Evolutionary conservation across 2,113 vertebrate genomes (phyloP).

Genomic region (Anguilla japonica): DNA sequence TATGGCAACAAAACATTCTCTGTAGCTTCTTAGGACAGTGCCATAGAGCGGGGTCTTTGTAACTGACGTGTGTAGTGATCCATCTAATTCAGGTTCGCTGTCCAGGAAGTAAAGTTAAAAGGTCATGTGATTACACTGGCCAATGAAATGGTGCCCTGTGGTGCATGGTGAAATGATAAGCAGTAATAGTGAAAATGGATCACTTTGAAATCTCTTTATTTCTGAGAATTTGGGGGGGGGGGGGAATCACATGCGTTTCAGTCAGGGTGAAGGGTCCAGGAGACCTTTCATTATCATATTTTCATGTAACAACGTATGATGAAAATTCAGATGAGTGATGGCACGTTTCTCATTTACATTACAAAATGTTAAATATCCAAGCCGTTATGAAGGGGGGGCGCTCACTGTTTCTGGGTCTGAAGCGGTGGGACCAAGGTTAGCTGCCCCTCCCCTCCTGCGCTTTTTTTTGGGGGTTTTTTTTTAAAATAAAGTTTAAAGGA

Average conservation of each 20-base stretch:
- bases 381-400: too few species aligned
- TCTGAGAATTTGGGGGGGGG: too few species aligned
- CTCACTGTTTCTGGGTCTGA: background rate
- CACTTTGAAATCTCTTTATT: background rate
- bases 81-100: background rate
- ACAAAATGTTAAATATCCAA: background rate
- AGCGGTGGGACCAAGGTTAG: background rate
- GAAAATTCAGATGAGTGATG: background rate
- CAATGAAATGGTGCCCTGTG: background rate
- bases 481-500: conserved; percentile 5
- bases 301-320: background rate
- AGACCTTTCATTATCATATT: background rate
- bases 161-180: background rate
- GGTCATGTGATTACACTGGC: background rate
- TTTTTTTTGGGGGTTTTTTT: background rate
- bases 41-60: too few species aligned
- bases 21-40: too few species aligned
- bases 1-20: background rate
- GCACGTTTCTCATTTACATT: background rate
- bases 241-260: too few species aligned
- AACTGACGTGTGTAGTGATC: too few species aligned
- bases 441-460: background rate
- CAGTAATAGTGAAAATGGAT: background rate
- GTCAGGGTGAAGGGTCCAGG: too few species aligned
- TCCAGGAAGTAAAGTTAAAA: background rate